Evolutionary conservation across 2,113 vertebrate species (phyloP).

Genomic region (Actinemys pallida): DNA sequence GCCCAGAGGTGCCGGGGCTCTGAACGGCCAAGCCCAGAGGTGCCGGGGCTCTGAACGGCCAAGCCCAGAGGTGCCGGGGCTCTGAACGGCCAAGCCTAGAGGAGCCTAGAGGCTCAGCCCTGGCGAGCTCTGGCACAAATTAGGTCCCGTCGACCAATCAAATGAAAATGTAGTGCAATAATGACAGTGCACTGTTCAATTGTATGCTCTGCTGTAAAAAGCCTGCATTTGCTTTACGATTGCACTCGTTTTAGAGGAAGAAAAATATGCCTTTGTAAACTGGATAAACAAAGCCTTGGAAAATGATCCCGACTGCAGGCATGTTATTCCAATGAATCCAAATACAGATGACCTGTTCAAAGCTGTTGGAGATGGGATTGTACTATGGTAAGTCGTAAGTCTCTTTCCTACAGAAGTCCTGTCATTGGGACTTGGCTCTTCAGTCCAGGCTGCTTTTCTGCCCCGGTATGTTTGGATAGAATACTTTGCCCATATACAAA

Average conservation of each 20-base stretch:
- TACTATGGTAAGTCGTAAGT: slow-evolving; percentile 88
- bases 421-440: neutral
- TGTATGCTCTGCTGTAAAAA: neutral
- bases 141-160: neutral
- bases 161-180: neutral
- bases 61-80: no score
- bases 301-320: slow-evolving; percentile 87
- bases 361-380: slow-evolving; percentile 89
- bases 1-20: no score
- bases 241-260: slow-evolving; percentile 85
- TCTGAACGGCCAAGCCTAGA: no score
- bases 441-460: neutral
- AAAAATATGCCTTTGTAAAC: slow-evolving; percentile 95
- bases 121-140: no score
- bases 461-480: neutral
- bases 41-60: no score
- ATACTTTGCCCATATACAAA: accelerated
- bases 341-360: slow-evolving; percentile 89
- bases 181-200: neutral
- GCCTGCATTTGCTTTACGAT: slow-evolving; percentile 16
- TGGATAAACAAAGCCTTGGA: slow-evolving; percentile 94
- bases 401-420: neutral
- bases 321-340: slow-evolving; percentile 91
- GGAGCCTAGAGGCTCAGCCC: no score
- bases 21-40: no score